phyloP scores from a whole-genome alignment of 1,140 invertebrate species.

The Dendrolimus kikuchii region DNA sequence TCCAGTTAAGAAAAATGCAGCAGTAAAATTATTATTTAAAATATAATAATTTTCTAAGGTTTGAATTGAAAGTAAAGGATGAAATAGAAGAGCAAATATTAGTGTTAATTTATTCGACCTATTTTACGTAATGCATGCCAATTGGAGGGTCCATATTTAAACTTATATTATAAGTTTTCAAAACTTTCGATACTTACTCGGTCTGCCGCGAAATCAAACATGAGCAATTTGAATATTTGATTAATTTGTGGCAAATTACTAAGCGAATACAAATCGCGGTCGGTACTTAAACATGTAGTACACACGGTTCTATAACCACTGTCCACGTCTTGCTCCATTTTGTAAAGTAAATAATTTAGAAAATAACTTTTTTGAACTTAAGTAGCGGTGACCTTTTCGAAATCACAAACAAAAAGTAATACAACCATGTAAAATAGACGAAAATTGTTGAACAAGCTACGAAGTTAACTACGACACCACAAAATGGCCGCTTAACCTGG shows the following conservation, averaged over 20 bases:
- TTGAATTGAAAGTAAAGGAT: too few species aligned
- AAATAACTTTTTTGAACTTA: conserved; percentile 21
- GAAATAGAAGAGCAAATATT: too few species aligned
- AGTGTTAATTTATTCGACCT: background rate
- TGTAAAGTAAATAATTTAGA: conserved; percentile 15
- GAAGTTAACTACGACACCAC: conserved; percentile 57
- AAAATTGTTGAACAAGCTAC: conserved; percentile 52
- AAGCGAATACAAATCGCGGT: conserved; percentile 48
- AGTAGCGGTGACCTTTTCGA: conserved; percentile 32
- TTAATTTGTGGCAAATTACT: conserved; percentile 33
- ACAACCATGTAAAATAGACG: conserved; percentile 70
- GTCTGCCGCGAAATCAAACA: conserved; percentile 55
- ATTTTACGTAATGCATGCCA: conserved; percentile 14
- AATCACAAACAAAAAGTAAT: conserved; percentile 68
- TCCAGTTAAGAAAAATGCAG: too few species aligned
- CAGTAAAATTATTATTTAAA: too few species aligned
- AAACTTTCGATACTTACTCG: conserved; percentile 40
- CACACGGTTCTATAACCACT: conserved; percentile 39
- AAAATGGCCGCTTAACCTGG: conserved; percentile 64
- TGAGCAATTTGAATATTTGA: conserved; percentile 48
- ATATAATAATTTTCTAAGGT: too few species aligned
- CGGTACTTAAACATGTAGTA: conserved; percentile 48
- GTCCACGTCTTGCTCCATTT: conserved; percentile 60
- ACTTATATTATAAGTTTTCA: conserved; percentile 10
- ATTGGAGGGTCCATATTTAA: background rate